Base-by-base conservation (phyloP, 2,113 vertebrate species). In the Dasypus novemcinctus region DNA sequence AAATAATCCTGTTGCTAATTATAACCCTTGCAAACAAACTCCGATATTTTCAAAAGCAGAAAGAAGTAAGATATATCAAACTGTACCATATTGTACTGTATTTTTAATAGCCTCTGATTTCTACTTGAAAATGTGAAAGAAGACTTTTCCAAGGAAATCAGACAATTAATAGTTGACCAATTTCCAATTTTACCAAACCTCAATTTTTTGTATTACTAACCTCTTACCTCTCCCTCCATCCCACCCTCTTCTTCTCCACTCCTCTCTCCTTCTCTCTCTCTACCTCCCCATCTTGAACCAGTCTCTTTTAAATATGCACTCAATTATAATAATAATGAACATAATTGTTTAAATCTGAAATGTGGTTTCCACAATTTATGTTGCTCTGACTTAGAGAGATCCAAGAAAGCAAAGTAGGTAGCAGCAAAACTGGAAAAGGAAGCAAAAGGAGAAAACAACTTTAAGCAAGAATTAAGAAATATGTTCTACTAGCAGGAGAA, bases 391-490 rank as follows among this genome's bases (percentile, higher is more conserved):
- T 90, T 71, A 79, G 54, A 72, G 25, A 79, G 21, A 69, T 84
- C 33, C 52, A 72, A 93, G 36, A 85, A 69, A 89, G 38, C 72
- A 84, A 90, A 90, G 63, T 64, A 90, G 90, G 49, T 85, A 93
- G 71, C 43, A 79, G 63, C 31, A 72, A 57, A 85, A 64, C 71
- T 79, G 41, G 31, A 95, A 84, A 54, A 93, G 36, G n/a, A 89
- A 95, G 36, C 29, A 71, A 85, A 89, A 69, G 41, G n/a, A 69
- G 52, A 89, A 83, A 78, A 63, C 68, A 92, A 92, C 31, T 87
- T 75, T 41, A 91, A 92, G 14, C 41, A 76, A 75, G 31, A 92
- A 75, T 76, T 78, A 63, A 69, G 49, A 69, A 69, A 63, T 14
- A 76, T 74, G 25, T 59, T 92, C 15, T 86, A 68, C n/a, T 76